Evolutionary conservation across 2,888 invertebrate genomes (phyloP), one percentile per base, ranked within the genome.

Genomic region (Mesoligia furuncula): DNA sequence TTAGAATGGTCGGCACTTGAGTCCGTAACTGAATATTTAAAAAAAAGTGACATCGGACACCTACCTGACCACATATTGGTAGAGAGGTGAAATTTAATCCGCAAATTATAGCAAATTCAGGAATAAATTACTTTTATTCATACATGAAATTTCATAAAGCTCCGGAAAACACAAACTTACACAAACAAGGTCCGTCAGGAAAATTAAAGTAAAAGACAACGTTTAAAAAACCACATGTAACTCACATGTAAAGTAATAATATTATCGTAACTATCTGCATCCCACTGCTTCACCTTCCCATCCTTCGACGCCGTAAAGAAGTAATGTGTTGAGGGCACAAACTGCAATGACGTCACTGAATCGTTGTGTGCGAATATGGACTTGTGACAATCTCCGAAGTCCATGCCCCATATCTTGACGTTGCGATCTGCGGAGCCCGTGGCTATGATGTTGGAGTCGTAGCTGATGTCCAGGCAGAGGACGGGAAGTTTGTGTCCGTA

Each of bases 401-500:
- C 99, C 95, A 99, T 97, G 57, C 99, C 99, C 99, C 99, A 99
- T 83, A 99, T 98, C 97, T 99, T 99, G 48, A 99, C 97, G 93
- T 99, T 99, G 62, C 99, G 97, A 96, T 99, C 99, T 0, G 98
- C 98, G 5, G 99, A 99, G 13, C 99, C 99, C 0, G 99, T 99
- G 17, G 98, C 98, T 84, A 99, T 98, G 42, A 99, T 93, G 17
- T 97, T 97, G 0, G 98, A 98, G 93, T 99, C 99, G 87, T 98
- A 98, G 24, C 99, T 99, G 80, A 99, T 99, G 93, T 99, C 99
- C 97, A 99, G 97, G 90, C 99, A 98, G 0, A 98, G 97, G 0
- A 99, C 99, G 0, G 99, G 99, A 72, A 99, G 96, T 92, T 99
- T 99, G 96, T 99, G 99, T 0, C 99, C 99, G 93, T 99, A 99